Evolutionary conservation across 2,888 invertebrate genomes (phyloP).

Genomic region (Sesia bembeciformis): DNA sequence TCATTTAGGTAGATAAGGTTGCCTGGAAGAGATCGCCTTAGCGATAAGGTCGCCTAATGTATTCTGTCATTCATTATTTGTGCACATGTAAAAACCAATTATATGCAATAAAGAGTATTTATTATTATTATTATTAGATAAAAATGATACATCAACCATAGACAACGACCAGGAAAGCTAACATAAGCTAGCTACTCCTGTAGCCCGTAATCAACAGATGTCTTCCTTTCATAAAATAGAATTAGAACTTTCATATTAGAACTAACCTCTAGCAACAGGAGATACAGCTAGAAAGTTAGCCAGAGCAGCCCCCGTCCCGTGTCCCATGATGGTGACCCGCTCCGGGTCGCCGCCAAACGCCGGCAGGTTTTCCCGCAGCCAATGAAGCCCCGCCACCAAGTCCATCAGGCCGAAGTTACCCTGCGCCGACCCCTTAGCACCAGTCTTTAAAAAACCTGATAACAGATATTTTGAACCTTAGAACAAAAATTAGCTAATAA

Average conservation of each 20-base stretch:
- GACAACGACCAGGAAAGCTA: too few species aligned
- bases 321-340: constrained; percentile 94
- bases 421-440: constrained; percentile 90
- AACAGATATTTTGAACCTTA: constrained; percentile 5
- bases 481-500: neutral
- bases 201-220: neutral
- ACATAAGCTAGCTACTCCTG: too few species aligned
- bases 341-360: constrained; percentile 97
- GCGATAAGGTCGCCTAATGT: too few species aligned
- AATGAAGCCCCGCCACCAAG: constrained; percentile 94
- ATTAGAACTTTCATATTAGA: neutral
- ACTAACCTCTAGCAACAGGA: constrained; percentile 92
- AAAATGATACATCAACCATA: too few species aligned
- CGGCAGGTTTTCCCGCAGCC: constrained; percentile 95
- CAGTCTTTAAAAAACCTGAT: constrained; percentile 92
- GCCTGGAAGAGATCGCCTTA: too few species aligned
- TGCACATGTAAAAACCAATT: too few species aligned
- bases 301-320: constrained; percentile 96
- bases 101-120: too few species aligned
- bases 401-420: constrained; percentile 95
- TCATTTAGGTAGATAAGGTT: too few species aligned
- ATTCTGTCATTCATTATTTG: too few species aligned
- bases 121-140: too few species aligned
- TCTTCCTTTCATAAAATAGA: neutral
- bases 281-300: constrained; percentile 97